Evolutionary conservation across 2,113 vertebrate species (phyloP).

Genomic region (Podiceps cristatus): DNA sequence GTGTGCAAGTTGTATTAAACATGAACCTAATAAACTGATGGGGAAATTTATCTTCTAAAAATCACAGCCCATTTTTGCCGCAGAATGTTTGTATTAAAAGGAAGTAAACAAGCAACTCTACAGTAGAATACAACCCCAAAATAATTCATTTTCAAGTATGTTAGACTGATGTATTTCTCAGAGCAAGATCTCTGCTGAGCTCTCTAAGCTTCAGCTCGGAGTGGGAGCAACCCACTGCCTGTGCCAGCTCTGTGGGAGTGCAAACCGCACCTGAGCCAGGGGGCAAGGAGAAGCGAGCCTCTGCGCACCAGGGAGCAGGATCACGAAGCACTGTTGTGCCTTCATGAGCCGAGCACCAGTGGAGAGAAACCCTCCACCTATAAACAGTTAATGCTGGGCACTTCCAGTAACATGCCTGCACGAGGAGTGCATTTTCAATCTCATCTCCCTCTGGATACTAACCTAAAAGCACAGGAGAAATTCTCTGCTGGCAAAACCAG

Average conservation of each 20-base stretch:
- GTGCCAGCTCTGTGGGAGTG: neutral
- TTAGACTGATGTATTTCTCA: neutral
- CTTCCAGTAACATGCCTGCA: neutral
- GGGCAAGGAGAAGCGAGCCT: neutral
- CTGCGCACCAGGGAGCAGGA: neutral
- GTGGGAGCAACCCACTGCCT: neutral
- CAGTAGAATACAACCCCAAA: neutral
- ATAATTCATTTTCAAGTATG: neutral
- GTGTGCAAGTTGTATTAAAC: neutral
- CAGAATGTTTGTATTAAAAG: neutral
- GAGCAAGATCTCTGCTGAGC: neutral
- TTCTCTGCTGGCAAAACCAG: neutral
- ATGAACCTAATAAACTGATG: neutral
- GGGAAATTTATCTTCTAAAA: neutral
- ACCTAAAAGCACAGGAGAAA: neutral
- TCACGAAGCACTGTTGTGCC: accelerated
- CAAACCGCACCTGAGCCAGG: neutral
- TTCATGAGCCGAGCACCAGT: accelerated
- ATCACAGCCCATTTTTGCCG: neutral
- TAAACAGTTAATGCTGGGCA: neutral
- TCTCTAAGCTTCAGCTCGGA: neutral
- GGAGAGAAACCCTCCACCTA: neutral
- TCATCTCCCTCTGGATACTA: neutral
- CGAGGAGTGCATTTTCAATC: neutral
- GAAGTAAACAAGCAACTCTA: neutral